Evolutionary conservation across 2,888 invertebrate species (phyloP), one percentile per base, ranked within the genome.

Genomic region (Gerosis bhagava): DNA sequence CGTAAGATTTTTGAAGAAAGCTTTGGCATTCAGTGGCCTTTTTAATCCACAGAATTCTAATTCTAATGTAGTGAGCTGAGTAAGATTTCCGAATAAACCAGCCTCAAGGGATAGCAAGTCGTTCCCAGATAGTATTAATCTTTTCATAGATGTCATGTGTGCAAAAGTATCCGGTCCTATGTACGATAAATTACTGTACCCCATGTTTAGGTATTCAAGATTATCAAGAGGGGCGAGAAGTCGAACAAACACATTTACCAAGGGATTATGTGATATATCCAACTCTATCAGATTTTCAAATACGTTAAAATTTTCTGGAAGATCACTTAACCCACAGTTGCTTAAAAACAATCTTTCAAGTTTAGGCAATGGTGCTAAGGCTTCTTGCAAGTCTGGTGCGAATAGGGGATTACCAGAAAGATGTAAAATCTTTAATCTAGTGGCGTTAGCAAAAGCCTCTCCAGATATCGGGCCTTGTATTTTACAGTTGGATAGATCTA

Each of bases 201-300:
- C 93, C 93, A 94, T 94, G 68, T 94, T 93, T 3, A 94, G 77
- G 62, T 92, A 93, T 69, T 93, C 92, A 21, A 94, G 74, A 8
- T 92, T 92, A 49, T 91, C 90, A 1, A 94, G 71, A 0, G 94
- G 94, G 2, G 92, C 91, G 11, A 94, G 71, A 16, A 94, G 69
- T 58, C 89, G 90, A 5, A 92, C 92, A 65, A 94, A 94, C 0
- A 92, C 93, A 60, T 93, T 92, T 31, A 91, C 90, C 1, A 94
- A 75, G 1, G 94, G 94, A 72, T 94, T 94, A 63, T 92, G 89
- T 0, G 94, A 94, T 63, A 94, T 92, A 61, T 94, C 94, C 25
- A 94, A 78, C 63, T 93, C 93, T 58, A 91, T 89, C 11, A 94
- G 84, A 63, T 92, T 89, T 58, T 92, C 91, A 49, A 94, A 91